Evolutionary conservation across 2,113 vertebrate genomes (phyloP), one percentile per base, ranked within the genome.

Genomic region (Asarcornis scutulata): DNA sequence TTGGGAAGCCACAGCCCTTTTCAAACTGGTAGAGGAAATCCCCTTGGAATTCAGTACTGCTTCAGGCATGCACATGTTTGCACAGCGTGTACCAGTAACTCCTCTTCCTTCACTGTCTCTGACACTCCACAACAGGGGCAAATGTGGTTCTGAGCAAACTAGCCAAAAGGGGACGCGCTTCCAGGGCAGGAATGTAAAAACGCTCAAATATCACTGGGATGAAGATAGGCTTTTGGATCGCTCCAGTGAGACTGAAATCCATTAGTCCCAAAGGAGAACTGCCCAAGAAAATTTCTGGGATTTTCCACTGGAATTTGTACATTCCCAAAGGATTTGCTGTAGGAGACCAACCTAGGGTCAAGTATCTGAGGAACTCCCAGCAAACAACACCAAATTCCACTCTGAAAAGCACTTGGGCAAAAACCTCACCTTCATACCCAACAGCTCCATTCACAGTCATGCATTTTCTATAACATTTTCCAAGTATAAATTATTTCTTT

Each of bases 291-390:
- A 77, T 81, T 88, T 83, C 79, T 72, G 85, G 78, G 80, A 78
- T 85, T 96, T 96, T 95, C 93, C 94, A 88, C 12, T 80, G 76
- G 68, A 68, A 91, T 93, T 71, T 90, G 82, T 89, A 88, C 76
- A 88, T 91, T 88, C 88, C 58, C n/a, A 64, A 77, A 94, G 40
- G 12, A 20, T 68, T 92, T 95, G 95, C 86, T 78, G 71, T 56
- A 83, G 73, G 71, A 93, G 38, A 69, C 62, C 92, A 81, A 79
- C 58, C 74, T 78, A 82, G 46, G 48, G 52, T 55, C 56, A 86
- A 88, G 56, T 76, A 71, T 80, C 72, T 53, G 36, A 78, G 58
- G 42, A 75, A 26, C 78, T 84, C 52, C 32, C 50, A 94, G 85
- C 66, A 87, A 86, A 44, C 44, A 73, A 2, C 20, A 89, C 46